These are phyloP conservation scores for Chrysina gloriosa DNA, from an alignment of 2,888 invertebrate genomes.

Conservation along the genomic window DNA sequence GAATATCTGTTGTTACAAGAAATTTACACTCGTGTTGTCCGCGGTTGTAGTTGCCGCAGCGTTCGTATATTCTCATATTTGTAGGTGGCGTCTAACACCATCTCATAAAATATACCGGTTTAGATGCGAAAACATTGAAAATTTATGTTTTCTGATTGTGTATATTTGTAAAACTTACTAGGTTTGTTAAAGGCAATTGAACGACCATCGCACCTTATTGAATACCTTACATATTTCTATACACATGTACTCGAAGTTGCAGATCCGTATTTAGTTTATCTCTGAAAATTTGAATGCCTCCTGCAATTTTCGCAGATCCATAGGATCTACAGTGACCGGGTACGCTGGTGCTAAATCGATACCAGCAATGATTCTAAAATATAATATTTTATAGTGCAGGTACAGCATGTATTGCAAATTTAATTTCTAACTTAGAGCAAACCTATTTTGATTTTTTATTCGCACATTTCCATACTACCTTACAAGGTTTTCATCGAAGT, in stretches of 20 bases:
- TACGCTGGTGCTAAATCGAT: neutral
- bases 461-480: too few species aligned
- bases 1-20: constrained; percentile 35
- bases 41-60: neutral
- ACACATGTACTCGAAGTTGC: neutral
- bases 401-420: too few species aligned
- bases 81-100: constrained; percentile 31
- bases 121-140: constrained; percentile 35
- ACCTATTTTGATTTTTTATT: too few species aligned
- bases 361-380: neutral
- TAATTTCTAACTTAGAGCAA: too few species aligned
- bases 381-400: too few species aligned
- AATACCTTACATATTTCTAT: constrained; percentile 16
- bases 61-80: constrained; percentile 21
- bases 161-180: constrained; percentile 34
- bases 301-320: neutral
- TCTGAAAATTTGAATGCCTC: neutral
- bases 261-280: constrained; percentile 12
- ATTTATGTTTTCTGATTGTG: constrained; percentile 29
- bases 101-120: constrained; percentile 31
- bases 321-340: neutral
- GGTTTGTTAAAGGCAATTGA: constrained; percentile 34
- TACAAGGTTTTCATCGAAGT: too few species aligned
- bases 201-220: constrained; percentile 15
- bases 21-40: constrained; percentile 29